Conservation (phyloP, 2,888 invertebrate species). For the Pomacea canaliculata region DNA sequence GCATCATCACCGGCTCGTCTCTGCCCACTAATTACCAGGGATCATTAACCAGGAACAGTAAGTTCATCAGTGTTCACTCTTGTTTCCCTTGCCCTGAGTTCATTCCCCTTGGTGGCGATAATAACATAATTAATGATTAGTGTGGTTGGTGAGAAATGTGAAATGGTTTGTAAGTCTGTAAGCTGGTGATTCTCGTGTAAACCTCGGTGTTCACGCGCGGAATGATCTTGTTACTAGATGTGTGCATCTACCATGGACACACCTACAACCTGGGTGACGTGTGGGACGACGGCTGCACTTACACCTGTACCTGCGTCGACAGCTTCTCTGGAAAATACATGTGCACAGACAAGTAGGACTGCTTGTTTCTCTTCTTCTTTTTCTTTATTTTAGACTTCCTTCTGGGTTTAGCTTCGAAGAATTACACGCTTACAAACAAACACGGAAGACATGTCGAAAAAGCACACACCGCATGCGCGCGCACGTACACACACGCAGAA, state of each 20-base stretch:
- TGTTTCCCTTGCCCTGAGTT: too few relatives aligned
- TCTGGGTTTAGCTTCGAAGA: too few relatives aligned
- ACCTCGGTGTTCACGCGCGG: too few relatives aligned
- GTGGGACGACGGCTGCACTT: constrained; percentile 45
- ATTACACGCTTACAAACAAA: too few relatives aligned
- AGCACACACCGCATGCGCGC: too few relatives aligned
- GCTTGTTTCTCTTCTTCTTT: not conserved
- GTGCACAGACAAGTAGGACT: constrained; percentile 20
- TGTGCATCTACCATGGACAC: constrained; percentile 50
- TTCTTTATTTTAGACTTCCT: not conserved
- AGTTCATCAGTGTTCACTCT: not conserved
- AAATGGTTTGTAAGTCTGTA: too few relatives aligned
- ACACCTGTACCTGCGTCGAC: constrained; percentile 39
- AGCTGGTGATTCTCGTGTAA: too few relatives aligned
- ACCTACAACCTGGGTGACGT: constrained; percentile 47
- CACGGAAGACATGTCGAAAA: too few relatives aligned
- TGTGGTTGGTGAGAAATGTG: too few relatives aligned
- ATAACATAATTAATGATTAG: too few relatives aligned
- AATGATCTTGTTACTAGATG: constrained; percentile 27
- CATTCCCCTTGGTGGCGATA: too few relatives aligned
- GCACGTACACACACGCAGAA: too few relatives aligned
- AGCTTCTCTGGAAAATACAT: constrained; percentile 15
- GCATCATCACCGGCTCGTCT: constrained; percentile 11
- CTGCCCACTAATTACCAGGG: constrained; percentile 19
- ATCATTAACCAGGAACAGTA: constrained; percentile 15